Conservation (phyloP, 1,140 invertebrate species). For the Dermatophagoides farinae region DNA sequence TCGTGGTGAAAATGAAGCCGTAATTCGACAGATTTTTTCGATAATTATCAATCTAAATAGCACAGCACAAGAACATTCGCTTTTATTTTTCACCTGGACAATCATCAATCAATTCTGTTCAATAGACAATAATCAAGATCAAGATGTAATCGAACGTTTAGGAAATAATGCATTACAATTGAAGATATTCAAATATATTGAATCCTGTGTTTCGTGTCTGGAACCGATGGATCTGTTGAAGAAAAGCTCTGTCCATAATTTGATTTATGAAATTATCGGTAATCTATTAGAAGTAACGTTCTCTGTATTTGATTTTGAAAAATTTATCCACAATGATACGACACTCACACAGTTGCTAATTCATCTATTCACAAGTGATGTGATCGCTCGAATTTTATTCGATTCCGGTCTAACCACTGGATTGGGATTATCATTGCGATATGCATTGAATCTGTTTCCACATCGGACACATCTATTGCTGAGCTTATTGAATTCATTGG, state of each 20-base stretch:
- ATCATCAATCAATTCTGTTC: constrained; percentile 15
- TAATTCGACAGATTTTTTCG: background rate
- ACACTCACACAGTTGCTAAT: background rate
- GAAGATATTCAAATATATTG: constrained; percentile 23
- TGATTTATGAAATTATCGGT: constrained; percentile 6
- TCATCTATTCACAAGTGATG: background rate
- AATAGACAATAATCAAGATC: background rate
- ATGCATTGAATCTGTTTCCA: constrained; percentile 6
- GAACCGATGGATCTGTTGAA: background rate
- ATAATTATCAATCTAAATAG: constrained; percentile 3
- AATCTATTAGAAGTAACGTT: constrained; percentile 2
- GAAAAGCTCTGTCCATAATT: constrained; percentile 1
- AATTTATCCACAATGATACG: background rate
- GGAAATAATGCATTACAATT: constrained; percentile 26
- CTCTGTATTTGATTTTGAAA: constrained; percentile 7
- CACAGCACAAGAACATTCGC: constrained; percentile 18
- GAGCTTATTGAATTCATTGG: background rate
- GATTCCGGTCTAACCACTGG: background rate
- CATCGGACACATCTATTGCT: background rate
- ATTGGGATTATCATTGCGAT: background rate
- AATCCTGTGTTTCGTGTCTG: background rate
- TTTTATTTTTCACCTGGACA: constrained; percentile 27
- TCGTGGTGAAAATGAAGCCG: constrained; percentile 2
- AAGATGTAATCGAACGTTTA: constrained; percentile 16
- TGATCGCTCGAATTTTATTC: constrained; percentile 8